Conservation (phyloP, 2,888 invertebrate genomes). For the Hesperia comma region DNA sequence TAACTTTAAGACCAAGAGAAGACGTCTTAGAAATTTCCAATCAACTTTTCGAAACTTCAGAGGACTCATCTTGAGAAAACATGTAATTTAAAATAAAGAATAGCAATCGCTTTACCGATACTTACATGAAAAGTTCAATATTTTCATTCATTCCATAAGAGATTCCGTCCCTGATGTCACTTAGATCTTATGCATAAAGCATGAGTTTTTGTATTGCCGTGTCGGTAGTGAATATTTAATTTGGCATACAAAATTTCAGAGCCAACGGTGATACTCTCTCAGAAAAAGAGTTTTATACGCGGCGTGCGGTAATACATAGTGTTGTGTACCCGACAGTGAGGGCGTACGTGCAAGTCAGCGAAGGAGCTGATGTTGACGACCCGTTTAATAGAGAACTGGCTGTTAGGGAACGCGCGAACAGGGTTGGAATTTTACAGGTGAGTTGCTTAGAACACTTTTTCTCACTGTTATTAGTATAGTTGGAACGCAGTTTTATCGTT, state of each 20-base stretch:
- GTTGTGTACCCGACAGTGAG: constrained; percentile 85
- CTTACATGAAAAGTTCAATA: neutral
- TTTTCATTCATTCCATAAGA: neutral
- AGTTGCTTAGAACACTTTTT: constrained; percentile 1
- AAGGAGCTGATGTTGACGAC: constrained; percentile 80
- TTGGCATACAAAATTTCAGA: constrained; percentile 49
- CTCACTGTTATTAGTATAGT: no score
- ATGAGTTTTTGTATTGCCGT: constrained; percentile 21
- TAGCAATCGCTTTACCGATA: neutral
- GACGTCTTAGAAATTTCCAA: constrained; percentile 21
- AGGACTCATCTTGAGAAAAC: constrained; percentile 13
- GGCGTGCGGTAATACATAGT: constrained; percentile 82
- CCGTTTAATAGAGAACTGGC: constrained; percentile 88
- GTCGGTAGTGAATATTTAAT: constrained; percentile 18
- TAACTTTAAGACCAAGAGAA: constrained; percentile 24
- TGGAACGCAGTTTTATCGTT: no score
- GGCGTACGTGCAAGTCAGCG: constrained; percentile 85
- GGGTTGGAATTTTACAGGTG: constrained; percentile 88
- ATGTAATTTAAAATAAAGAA: neutral
- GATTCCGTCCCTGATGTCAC: constrained; percentile 4
- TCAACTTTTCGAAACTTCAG: constrained; percentile 19
- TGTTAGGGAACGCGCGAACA: constrained; percentile 88
- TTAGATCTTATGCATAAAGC: constrained; percentile 17
- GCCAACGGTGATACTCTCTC: constrained; percentile 86
- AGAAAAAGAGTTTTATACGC: constrained; percentile 84